phyloP scores from a whole-genome alignment of 2,113 vertebrate species.

The Australoheros scitulus region DNA sequence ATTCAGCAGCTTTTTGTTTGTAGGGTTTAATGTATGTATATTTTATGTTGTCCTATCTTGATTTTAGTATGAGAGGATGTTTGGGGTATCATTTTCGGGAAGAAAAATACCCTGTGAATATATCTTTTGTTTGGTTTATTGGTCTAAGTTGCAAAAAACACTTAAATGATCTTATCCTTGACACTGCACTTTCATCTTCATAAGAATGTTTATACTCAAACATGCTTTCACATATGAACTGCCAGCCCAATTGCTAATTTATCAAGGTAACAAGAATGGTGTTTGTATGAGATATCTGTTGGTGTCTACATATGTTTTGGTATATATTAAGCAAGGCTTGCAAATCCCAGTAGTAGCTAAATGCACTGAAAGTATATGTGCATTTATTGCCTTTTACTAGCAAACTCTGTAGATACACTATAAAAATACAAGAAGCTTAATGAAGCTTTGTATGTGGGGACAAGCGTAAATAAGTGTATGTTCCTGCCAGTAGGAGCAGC shows the following conservation, averaged over 20 bases:
- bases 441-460: no score
- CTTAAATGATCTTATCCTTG: constrained; percentile 47
- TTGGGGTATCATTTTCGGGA: no score
- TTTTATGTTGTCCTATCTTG: no score
- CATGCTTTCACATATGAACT: constrained; percentile 22
- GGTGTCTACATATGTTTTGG: constrained; percentile 7
- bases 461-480: no score
- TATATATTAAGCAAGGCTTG: not conserved
- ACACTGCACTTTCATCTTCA: constrained; percentile 48
- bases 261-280: not conserved
- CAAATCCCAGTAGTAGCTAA: not conserved
- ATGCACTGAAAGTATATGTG: not conserved
- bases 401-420: no score
- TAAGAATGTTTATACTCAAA: constrained; percentile 63
- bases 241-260: constrained; percentile 12
- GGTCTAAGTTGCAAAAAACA: not conserved
- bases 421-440: no score
- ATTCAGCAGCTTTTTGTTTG: no score
- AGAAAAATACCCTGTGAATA: no score
- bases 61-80: no score
- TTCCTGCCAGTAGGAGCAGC: no score
- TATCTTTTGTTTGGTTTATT: no score
- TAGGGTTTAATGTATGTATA: no score
- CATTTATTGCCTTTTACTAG: not conserved
- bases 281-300: constrained; percentile 44